These are phyloP conservation scores for Chymomyza fuscimana DNA, from an alignment of 2,888 invertebrate species.

Conservation along the genomic window DNA sequence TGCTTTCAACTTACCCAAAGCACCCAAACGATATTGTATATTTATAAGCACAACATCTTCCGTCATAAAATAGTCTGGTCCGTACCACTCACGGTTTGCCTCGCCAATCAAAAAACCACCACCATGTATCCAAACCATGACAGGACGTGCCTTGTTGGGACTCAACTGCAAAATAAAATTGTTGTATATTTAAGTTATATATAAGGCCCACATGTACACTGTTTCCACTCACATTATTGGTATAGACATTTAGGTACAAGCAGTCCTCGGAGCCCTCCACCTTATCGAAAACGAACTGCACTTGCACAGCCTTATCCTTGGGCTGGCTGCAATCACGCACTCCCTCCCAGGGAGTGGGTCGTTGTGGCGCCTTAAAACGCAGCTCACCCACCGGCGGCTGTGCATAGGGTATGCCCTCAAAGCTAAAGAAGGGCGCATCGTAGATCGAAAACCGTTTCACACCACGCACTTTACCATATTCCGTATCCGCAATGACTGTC, in stretches of 20 bases:
- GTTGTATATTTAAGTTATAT: background rate
- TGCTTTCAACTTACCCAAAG: constrained; percentile 72
- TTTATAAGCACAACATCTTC: constrained; percentile 80
- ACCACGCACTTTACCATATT: constrained; percentile 77
- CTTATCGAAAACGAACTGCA: constrained; percentile 70
- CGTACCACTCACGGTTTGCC: constrained; percentile 76
- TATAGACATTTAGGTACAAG: constrained; percentile 81
- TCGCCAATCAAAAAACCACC: constrained; percentile 80
- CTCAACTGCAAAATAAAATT: constrained; percentile 50
- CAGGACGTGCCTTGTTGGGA: constrained; percentile 75
- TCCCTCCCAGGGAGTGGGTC: constrained; percentile 79
- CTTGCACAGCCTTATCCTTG: constrained; percentile 75
- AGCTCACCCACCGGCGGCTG: constrained; percentile 78
- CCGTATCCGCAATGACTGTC: constrained; percentile 72
- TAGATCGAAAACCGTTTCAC: constrained; percentile 74
- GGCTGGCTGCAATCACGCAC: constrained; percentile 78
- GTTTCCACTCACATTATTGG: constrained; percentile 72
- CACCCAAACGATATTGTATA: constrained; percentile 81
- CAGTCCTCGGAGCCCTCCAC: constrained; percentile 81
- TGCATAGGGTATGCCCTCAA: constrained; percentile 78
- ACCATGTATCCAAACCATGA: constrained; percentile 81
- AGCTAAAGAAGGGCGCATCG: constrained; percentile 75
- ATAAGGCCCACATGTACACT: background rate
- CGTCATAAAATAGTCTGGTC: constrained; percentile 80
- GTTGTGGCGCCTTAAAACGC: constrained; percentile 79